These are phyloP conservation scores for Hestina assimilis DNA, from an alignment of 1,140 invertebrate species.

Conservation along the genomic window DNA sequence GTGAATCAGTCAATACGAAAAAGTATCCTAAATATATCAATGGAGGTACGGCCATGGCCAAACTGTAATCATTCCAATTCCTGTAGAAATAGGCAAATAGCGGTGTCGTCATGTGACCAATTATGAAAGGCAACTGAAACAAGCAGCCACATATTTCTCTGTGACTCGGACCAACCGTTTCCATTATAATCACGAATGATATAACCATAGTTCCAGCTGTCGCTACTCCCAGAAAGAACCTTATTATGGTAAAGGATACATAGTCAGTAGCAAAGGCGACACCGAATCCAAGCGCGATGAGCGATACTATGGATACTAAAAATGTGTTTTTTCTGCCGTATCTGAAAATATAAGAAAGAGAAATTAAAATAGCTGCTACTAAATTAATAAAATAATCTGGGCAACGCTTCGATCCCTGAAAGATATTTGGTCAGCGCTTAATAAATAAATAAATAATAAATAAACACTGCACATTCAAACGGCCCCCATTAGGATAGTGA, in stretches of 20 bases:
- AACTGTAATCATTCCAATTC: constrained; percentile 79
- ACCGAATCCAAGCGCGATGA: constrained; percentile 79
- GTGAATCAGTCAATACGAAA: constrained; percentile 77
- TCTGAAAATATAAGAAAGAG: constrained; percentile 59
- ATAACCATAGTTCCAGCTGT: constrained; percentile 81
- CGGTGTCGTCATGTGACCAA: constrained; percentile 80
- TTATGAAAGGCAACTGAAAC: constrained; percentile 76
- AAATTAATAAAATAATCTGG: not conserved
- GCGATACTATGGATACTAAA: constrained; percentile 76
- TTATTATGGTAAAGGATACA: constrained; percentile 78
- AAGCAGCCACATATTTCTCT: constrained; percentile 66
- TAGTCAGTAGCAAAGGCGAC: constrained; percentile 81
- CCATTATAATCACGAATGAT: constrained; percentile 80
- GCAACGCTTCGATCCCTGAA: not conserved
- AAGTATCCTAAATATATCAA: constrained; percentile 75
- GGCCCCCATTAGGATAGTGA: too few species aligned
- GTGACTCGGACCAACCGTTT: constrained; percentile 59
- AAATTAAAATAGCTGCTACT: not conserved
- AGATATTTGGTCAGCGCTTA: too few species aligned
- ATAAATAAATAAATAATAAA: too few species aligned
- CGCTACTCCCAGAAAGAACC: constrained; percentile 80
- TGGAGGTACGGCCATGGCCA: constrained; percentile 78
- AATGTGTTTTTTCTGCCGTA: constrained; percentile 81
- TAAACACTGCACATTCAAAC: too few species aligned
- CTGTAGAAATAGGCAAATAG: constrained; percentile 80